phyloP scores from a whole-genome alignment of 1,140 invertebrate genomes.

The Philotrypesis tridentata region DNA sequence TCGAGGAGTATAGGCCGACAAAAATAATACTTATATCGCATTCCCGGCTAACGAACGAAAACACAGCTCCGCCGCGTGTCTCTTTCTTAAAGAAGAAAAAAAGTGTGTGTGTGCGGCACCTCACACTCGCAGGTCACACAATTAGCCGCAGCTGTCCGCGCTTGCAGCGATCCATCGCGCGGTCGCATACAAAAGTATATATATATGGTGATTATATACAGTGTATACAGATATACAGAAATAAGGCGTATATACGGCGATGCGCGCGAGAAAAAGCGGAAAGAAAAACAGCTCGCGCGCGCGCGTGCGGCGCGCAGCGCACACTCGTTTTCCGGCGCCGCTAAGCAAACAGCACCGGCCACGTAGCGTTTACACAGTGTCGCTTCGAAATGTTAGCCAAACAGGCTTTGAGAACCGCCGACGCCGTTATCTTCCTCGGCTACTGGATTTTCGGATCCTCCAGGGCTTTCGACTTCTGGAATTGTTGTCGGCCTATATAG shows the following conservation, averaged over 20 bases:
- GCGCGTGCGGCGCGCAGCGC: too few relatives aligned
- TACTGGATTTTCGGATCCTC: background rate
- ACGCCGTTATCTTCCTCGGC: slow-evolving; percentile 36
- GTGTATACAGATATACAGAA: too few relatives aligned
- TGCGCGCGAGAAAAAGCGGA: slow-evolving; percentile 40
- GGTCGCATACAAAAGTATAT: too few relatives aligned
- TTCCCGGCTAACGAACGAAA: background rate
- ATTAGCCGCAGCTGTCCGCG: slow-evolving; percentile 16
- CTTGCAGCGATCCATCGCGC: background rate
- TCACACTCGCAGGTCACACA: background rate
- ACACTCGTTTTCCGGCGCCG: slow-evolving; percentile 54
- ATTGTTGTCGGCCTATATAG: background rate
- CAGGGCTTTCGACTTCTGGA: background rate
- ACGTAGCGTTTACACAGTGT: slow-evolving; percentile 69
- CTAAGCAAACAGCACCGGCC: slow-evolving; percentile 63
- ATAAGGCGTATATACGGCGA: background rate
- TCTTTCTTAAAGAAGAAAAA: background rate
- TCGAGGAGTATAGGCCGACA: background rate
- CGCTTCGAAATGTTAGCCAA: slow-evolving; percentile 68
- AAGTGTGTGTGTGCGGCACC: too few relatives aligned
- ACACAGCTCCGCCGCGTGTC: background rate
- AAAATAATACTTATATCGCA: background rate
- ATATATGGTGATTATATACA: too few relatives aligned
- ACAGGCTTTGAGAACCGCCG: slow-evolving; percentile 63
- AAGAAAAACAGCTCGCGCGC: slow-evolving; percentile 58